Base-by-base conservation (phyloP, 2,797 vertebrate species). In the Melanotaenia pygmaea region DNA sequence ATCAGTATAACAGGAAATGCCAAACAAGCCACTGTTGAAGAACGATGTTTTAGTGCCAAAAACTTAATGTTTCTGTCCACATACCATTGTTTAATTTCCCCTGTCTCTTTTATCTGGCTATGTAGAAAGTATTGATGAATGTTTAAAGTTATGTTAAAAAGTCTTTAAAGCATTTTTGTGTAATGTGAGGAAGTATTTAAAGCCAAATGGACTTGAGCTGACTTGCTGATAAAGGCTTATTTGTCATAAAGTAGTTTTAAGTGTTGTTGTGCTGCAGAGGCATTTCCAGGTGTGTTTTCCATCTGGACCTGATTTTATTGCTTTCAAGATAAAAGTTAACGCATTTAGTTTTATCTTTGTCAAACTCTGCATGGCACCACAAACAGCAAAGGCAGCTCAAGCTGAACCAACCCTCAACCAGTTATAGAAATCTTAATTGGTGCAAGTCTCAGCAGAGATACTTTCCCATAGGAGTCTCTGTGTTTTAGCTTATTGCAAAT, bases 351-450 rank as follows among this genome's bases (percentile, higher is more conserved):
- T 57, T 53, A 56, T 73, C 24, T 35, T 53, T 12, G 7, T 37
- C 37, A 47, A 71, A 51, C 54, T 45, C 66, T 69, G 59, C 45
- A 1, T 51, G 58, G 32, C 20, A 50, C 3, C 47, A 22, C 20
- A 7, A 47, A 47, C 18, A 47, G 45, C n/a, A 47, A 47, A 22
- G 8, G 51, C 50, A 70, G 47, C 47, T 53, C 26, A 32, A 8
- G n/a, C 45, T 65, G 54, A 79, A 76, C 35, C 20, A 56, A 72
- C 18, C 62, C 65, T 72, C 47, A 11, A 28, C 74, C 70, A 69
- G 53, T 82, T 85, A 76, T 84, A 58, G 75, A 86, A 90, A 85
- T 54, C 60, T 20, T 86, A 91, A 91, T 82, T 89, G 80, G 83
- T 77, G 84, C 84, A 88, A 65, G 73, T 83, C 83, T 86, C 86